Base-by-base conservation (phyloP, 2,888 invertebrate species). In the Eueremaeus valkanovi region DNA sequence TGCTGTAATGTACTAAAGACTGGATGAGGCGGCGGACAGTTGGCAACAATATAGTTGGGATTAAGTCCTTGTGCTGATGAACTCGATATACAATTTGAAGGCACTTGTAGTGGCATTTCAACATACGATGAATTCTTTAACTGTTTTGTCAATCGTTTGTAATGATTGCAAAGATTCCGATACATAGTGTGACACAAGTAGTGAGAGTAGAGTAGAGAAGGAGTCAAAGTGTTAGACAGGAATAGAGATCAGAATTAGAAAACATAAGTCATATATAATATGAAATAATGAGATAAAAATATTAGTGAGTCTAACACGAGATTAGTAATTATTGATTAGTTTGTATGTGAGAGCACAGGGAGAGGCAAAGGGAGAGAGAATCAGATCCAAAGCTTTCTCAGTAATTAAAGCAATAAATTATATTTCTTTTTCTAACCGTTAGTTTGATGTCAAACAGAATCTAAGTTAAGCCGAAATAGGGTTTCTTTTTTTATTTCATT, bases 1-100 rank as follows among this genome's bases (percentile, higher is more conserved):
- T 76, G 73, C 29, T 75, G 73, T 42, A 76, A 40, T 42, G 76
- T 76, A 63, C 24, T 73, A 68, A 76, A 76, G 21, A 68, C 27
- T 40, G 36, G 42, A 45, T 51, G 33, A 27, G 73, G 55, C 24
- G 73, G 55, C 24, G 66, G 63, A 74, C 40, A 66, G 63, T 45
- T 55, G 70, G 45, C 45, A 45, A 40, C 42, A 21, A 49, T 49
- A 55, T 66, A 74, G 33, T 42, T 49, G 42, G 45, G 45, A 55
- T 74, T 68, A 68, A 68, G 68, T 68, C 21, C 68, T 68, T 68
- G 68, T 24, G 68, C 18, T n/a, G 68, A 68, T 42, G 68, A 42
- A 36, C n/a, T 36, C 21, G 66, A 66, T 36, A 66, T 33, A 68
- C 68, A 68, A 24, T 68, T 68, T 68, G 68, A 68, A 68, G 68